Conservation (phyloP, 2,113 vertebrate genomes). For the Probosciger aterrimus region DNA sequence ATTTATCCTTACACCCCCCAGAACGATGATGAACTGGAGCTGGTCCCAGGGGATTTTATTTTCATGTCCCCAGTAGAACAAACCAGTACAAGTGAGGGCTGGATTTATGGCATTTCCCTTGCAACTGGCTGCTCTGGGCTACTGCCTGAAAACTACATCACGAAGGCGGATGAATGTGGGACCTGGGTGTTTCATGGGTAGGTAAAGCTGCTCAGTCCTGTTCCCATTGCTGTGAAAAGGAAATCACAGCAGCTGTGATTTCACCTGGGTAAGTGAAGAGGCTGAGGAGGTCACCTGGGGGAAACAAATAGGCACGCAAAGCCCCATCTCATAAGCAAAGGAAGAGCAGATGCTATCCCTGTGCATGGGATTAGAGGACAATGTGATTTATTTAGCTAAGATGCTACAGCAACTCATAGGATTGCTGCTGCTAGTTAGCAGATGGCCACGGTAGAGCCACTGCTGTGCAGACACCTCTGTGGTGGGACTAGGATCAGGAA, state of each 20-base stretch:
- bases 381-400: not conserved
- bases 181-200: slow-evolving; percentile 97
- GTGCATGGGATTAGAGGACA: not conserved
- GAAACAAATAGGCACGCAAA: not conserved
- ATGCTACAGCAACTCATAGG: not conserved
- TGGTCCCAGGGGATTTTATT: slow-evolving; percentile 91
- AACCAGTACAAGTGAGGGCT: slow-evolving; percentile 90
- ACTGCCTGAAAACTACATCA: slow-evolving; percentile 96
- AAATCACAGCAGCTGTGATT: not conserved
- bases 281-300: not conserved
- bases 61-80: slow-evolving; percentile 95
- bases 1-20: slow-evolving; percentile 96
- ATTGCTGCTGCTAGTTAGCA: not conserved
- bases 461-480: not conserved
- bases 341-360: not conserved
- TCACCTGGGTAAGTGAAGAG: not conserved
- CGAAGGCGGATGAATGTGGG: slow-evolving; percentile 90
- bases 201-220: not conserved
- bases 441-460: not conserved
- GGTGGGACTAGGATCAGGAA: not conserved
- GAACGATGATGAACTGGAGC: slow-evolving; percentile 95
- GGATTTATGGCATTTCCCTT: slow-evolving; percentile 92
- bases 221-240: accelerated
- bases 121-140: slow-evolving; percentile 90
- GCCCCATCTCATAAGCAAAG: not conserved